Percentiles rank a stretch among this genome's conserved stretches.
phyloP scores from a whole-genome alignment of 64 coral and sea anemone species.

The Orbicella faveolata region DNA sequence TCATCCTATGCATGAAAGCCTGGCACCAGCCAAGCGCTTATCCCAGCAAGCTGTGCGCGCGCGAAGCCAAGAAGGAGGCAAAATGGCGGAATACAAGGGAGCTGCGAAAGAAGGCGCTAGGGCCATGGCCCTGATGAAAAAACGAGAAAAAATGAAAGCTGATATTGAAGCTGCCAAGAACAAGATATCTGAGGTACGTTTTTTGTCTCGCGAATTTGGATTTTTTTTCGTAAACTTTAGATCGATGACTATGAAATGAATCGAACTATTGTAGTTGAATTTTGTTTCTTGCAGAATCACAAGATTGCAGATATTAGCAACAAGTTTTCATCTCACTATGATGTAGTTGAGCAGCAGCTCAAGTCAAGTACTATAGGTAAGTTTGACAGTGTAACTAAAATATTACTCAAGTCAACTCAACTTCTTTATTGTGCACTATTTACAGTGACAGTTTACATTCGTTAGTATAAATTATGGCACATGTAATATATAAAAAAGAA shows the following conservation, averaged over 20 bases:
- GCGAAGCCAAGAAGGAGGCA: slow-evolving; percentile 20
- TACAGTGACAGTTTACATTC: too few relatives aligned
- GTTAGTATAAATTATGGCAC: too few relatives aligned
- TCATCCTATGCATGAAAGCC: neutral
- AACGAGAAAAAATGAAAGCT: slow-evolving; percentile 94
- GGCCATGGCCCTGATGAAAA: slow-evolving; percentile 90
- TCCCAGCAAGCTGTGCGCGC: neutral
- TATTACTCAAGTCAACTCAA: too few relatives aligned
- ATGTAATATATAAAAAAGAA: too few relatives aligned
- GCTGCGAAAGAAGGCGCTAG: slow-evolving; percentile 90
- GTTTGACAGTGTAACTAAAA: neutral
- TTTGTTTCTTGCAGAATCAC: slow-evolving; percentile 65
- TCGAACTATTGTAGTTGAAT: neutral
- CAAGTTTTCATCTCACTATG: slow-evolving; percentile 97
- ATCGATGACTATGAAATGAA: too few relatives aligned
- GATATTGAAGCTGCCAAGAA: slow-evolving; percentile 96
- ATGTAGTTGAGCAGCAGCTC: slow-evolving; percentile 97
- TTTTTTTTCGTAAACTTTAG: too few relatives aligned
- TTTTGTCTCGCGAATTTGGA: neutral
- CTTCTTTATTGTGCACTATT: too few relatives aligned
- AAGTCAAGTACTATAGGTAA: slow-evolving; percentile 98
- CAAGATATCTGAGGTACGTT: slow-evolving; percentile 89
- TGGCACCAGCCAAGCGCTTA: neutral
- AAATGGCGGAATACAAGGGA: slow-evolving; percentile 99
- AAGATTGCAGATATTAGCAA: slow-evolving; percentile 91